Conservation (phyloP, 2,113 vertebrate species). For the Scophthalmus maximus region DNA sequence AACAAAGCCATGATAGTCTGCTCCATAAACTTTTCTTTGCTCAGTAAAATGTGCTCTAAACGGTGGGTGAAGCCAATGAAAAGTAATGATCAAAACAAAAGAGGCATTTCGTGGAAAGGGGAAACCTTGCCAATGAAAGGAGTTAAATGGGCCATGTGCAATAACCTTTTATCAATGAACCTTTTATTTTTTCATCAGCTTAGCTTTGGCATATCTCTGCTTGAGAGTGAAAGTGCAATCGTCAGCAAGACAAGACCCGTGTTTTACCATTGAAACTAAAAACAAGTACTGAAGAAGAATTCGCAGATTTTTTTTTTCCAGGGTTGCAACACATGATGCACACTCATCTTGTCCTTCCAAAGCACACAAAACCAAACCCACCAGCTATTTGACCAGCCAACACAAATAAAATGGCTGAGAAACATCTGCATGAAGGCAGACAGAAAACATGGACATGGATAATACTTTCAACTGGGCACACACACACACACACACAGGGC, state of each 20-base stretch:
- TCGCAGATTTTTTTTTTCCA: constrained; percentile 15
- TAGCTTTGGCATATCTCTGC: not conserved
- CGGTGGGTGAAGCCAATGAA: constrained; percentile 9
- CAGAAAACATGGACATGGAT: constrained; percentile 17
- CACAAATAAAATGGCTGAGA: constrained; percentile 17
- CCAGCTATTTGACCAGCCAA: constrained; percentile 31
- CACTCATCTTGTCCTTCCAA: constrained; percentile 48
- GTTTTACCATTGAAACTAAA: not conserved
- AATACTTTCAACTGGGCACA: constrained; percentile 7
- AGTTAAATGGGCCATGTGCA: constrained; percentile 21
- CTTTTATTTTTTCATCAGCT: not conserved
- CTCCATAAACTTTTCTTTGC: constrained; percentile 19
- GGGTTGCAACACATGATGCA: constrained; percentile 23
- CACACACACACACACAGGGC: not conserved
- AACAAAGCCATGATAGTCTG: constrained; percentile 28
- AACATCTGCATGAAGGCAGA: constrained; percentile 9
- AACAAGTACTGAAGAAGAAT: not conserved
- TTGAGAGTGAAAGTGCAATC: not conserved
- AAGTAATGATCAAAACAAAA: constrained; percentile 40
- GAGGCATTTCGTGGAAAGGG: constrained; percentile 21
- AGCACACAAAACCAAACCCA: constrained; percentile 43
- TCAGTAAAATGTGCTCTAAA: constrained; percentile 23
- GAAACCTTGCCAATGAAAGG: constrained; percentile 7
- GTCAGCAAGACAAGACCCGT: not conserved
- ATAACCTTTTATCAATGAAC: constrained; percentile 7